These are phyloP conservation scores for Sipha maydis DNA, from an alignment of 2,888 invertebrate genomes.

Conservation along the genomic window DNA sequence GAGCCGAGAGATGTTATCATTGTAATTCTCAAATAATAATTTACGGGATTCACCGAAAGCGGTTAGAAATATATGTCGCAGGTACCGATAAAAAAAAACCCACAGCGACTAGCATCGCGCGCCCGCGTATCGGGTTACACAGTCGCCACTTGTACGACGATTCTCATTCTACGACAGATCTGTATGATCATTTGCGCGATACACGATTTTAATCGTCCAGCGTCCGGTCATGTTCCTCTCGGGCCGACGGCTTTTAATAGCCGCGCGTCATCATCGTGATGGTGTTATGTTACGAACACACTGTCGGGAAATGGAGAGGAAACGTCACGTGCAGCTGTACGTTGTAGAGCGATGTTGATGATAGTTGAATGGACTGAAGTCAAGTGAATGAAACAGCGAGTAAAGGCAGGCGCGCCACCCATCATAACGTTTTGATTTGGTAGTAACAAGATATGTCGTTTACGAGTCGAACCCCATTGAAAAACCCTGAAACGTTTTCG, in stretches of 20 bases:
- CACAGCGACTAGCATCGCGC: constrained; percentile 3
- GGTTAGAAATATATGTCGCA: neutral
- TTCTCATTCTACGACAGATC: constrained; percentile 6
- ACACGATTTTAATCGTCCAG: constrained; percentile 29
- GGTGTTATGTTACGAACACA: constrained; percentile 33
- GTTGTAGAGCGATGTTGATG: neutral
- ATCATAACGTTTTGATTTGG: neutral
- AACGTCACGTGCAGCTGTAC: neutral
- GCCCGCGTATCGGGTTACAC: constrained; percentile 43
- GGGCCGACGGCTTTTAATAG: constrained; percentile 18
- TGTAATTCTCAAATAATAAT: constrained; percentile 36
- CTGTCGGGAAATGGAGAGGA: constrained; percentile 18
- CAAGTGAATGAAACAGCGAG: neutral
- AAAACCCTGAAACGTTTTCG: neutral
- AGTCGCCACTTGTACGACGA: constrained; percentile 25
- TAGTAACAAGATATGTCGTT: neutral
- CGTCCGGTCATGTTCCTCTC: neutral
- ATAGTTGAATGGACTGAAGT: too few relatives aligned
- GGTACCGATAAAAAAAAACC: neutral
- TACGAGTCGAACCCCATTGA: too few relatives aligned
- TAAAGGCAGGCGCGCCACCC: neutral
- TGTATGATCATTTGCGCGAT: constrained; percentile 19
- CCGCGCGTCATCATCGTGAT: neutral
- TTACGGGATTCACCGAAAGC: constrained; percentile 43
- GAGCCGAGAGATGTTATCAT: constrained; percentile 37